phyloP scores from a whole-genome alignment of 1,140 invertebrate species.

The Zaprionus davidi region DNA sequence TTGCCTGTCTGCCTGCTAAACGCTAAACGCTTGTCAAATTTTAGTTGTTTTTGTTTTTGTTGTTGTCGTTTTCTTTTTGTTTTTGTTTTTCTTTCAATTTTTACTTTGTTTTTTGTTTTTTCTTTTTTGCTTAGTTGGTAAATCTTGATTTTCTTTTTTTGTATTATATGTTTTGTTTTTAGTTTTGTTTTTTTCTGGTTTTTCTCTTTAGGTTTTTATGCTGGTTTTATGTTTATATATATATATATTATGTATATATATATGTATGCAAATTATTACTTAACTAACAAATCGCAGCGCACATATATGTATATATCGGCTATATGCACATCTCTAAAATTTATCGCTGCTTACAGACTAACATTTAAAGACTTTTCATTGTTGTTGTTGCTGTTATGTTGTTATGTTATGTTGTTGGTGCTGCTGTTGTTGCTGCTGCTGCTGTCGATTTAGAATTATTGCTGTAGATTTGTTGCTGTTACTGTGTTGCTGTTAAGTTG shows the following conservation, averaged over 20 bases:
- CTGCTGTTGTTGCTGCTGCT: slow-evolving; percentile 22
- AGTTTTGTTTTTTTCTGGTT: slow-evolving; percentile 26
- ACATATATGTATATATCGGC: slow-evolving; percentile 43
- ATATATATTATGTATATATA: no score
- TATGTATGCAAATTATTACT: slow-evolving; percentile 53
- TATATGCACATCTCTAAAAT: slow-evolving; percentile 68
- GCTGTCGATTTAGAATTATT: slow-evolving; percentile 16
- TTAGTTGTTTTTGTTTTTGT: slow-evolving; percentile 47
- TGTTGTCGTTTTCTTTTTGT: slow-evolving; percentile 58
- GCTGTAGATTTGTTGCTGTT: slow-evolving; percentile 31
- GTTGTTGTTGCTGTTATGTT: slow-evolving; percentile 45
- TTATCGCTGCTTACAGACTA: slow-evolving; percentile 74
- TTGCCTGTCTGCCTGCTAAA: slow-evolving; percentile 60
- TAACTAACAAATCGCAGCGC: slow-evolving; percentile 71
- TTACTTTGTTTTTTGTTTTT: slow-evolving; percentile 60
- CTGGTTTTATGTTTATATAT: slow-evolving; percentile 37
- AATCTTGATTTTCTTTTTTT: slow-evolving; percentile 46
- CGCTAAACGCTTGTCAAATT: slow-evolving; percentile 78
- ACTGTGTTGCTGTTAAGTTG: slow-evolving; percentile 24
- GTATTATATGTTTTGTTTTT: not conserved
- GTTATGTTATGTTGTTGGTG: slow-evolving; percentile 18
- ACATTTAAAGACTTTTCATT: slow-evolving; percentile 76
- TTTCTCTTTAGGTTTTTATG: slow-evolving; percentile 38
- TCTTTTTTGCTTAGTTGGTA: slow-evolving; percentile 70
- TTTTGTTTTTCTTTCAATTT: slow-evolving; percentile 53